Conservation (phyloP, 2,113 vertebrate species). For the Edolisoma coerulescens region DNA sequence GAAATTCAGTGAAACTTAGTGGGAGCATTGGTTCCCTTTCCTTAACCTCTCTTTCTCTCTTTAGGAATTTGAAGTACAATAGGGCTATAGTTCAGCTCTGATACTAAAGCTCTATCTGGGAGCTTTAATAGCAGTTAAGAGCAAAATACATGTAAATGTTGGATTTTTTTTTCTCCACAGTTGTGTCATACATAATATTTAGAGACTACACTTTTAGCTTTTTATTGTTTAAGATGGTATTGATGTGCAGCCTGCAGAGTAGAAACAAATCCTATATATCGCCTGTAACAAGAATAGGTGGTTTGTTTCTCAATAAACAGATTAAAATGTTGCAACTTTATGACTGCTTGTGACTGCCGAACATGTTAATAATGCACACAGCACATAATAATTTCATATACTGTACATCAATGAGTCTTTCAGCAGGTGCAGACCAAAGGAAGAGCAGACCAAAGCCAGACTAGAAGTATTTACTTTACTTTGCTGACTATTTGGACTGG, state of each 20-base stretch:
- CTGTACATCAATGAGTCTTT: constrained; percentile 23
- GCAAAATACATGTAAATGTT: not conserved
- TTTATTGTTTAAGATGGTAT: not conserved
- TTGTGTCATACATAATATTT: not conserved
- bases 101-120: not conserved
- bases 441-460: constrained; percentile 30
- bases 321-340: not conserved
- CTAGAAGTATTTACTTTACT: constrained; percentile 24
- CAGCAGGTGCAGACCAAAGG: constrained; percentile 13
- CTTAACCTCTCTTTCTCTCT: not conserved
- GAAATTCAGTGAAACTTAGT: not conserved
- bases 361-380: not conserved
- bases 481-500: constrained; percentile 35
- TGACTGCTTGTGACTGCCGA: not conserved
- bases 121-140: not conserved
- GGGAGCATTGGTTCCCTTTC: not conserved
- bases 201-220: not conserved
- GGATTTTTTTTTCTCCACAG: not conserved
- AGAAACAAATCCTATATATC: not conserved
- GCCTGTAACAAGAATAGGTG: not conserved
- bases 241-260: not conserved
- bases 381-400: not conserved
- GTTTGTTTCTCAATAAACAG: not conserved
- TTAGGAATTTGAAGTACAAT: not conserved
- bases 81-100: not conserved